Percentiles rank a stretch among this genome's conserved stretches.
phyloP scores from a whole-genome alignment of 2,888 invertebrate species.

The Pristionchus exspectatus region DNA sequence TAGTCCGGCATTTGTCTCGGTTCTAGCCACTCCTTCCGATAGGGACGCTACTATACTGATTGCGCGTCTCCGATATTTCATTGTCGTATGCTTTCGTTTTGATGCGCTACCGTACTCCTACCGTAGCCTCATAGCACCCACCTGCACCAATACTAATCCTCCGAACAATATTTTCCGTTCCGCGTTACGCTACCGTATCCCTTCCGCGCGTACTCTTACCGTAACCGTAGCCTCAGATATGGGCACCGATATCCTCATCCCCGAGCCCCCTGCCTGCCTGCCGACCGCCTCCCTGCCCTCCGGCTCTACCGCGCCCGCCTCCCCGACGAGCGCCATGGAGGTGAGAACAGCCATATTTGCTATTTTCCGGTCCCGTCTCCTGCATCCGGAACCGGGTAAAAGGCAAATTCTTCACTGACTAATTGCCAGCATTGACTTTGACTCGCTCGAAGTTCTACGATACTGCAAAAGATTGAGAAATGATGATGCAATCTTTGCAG shows the following conservation, averaged over 20 bases:
- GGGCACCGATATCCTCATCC: constrained; percentile 33
- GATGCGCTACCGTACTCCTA: background rate
- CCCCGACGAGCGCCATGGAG: constrained; percentile 25
- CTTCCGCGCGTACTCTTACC: background rate
- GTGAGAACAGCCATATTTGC: background rate
- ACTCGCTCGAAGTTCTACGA: too few relatives aligned
- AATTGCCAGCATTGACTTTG: too few relatives aligned
- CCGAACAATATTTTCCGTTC: background rate
- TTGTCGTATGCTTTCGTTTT: too few relatives aligned
- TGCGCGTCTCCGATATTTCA: background rate
- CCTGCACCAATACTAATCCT: too few relatives aligned
- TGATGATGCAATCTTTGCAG: constrained; percentile 9
- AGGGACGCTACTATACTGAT: background rate
- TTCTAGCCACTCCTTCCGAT: background rate
- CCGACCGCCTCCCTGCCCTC: constrained; percentile 4
- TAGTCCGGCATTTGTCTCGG: too few relatives aligned
- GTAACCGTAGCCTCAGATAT: background rate
- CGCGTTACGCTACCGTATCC: background rate
- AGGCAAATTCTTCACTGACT: background rate
- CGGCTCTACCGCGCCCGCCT: background rate
- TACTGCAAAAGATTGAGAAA: background rate
- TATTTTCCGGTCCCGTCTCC: too few relatives aligned
- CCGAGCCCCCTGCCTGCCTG: constrained; percentile 6
- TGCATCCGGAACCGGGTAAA: too few relatives aligned
- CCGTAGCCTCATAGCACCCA: background rate